phyloP scores from a whole-genome alignment of 2,888 invertebrate species.

The Hypomecis punctinalis region DNA sequence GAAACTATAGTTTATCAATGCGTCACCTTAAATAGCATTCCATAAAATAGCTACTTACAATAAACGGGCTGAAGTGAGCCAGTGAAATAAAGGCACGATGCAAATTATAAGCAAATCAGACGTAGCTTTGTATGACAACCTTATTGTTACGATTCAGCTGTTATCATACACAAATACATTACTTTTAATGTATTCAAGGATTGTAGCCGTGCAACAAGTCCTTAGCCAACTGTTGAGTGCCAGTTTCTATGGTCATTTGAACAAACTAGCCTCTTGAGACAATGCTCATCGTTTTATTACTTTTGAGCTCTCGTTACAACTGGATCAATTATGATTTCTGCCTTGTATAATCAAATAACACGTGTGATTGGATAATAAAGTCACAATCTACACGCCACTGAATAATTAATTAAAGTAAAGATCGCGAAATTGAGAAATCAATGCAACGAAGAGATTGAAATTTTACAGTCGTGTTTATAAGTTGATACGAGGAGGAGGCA shows the following conservation, averaged over 20 bases:
- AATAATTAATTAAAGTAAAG: not conserved
- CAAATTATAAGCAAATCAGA: not conserved
- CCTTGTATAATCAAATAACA: not conserved
- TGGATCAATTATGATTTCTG: slow-evolving; percentile 2
- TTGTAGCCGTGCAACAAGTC: slow-evolving; percentile 77
- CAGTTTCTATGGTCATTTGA: slow-evolving; percentile 27
- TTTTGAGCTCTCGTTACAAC: slow-evolving; percentile 1
- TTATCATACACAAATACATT: slow-evolving; percentile 44
- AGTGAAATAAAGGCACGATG: not conserved
- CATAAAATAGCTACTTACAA: no score
- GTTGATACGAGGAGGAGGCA: slow-evolving; percentile 1
- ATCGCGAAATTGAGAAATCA: slow-evolving; percentile 18
- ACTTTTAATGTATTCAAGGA: slow-evolving; percentile 68
- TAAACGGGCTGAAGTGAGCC: no score
- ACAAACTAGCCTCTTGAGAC: slow-evolving; percentile 48
- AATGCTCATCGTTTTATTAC: slow-evolving; percentile 11
- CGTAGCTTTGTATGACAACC: slow-evolving; percentile 7
- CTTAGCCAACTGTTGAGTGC: slow-evolving; percentile 78
- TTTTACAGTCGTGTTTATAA: slow-evolving; percentile 16
- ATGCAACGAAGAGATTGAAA: slow-evolving; percentile 15
- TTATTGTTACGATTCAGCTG: slow-evolving; percentile 24
- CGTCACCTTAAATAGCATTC: no score
- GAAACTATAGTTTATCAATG: no score
- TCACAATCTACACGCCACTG: not conserved
- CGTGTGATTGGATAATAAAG: not conserved